Evolutionary conservation across 2,113 vertebrate species (phyloP).

Genomic region (Lepisosteus osseus): DNA sequence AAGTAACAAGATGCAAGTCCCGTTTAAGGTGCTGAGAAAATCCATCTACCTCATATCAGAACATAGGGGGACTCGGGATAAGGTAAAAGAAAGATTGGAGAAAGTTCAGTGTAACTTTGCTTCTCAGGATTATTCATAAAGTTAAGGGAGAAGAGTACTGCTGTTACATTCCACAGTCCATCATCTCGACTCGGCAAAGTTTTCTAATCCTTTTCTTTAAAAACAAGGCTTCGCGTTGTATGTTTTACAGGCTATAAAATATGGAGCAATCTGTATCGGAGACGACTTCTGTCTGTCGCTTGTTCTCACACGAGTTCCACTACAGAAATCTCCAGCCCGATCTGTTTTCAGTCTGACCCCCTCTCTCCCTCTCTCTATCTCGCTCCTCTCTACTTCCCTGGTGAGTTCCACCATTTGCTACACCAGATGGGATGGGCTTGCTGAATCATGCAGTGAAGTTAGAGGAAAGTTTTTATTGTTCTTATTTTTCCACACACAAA

Average conservation of each 20-base stretch:
- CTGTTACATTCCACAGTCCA: conserved; percentile 52
- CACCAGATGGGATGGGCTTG: conserved; percentile 67
- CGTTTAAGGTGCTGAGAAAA: conserved; percentile 30
- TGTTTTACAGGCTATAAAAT: conserved; percentile 10
- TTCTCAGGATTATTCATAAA: conserved; percentile 28
- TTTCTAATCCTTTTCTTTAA: conserved; percentile 23
- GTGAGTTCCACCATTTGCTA: conserved; percentile 64
- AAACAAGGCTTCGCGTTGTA: conserved; percentile 29
- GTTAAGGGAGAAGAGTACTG: conserved; percentile 20
- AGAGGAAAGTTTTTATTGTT: conserved; percentile 49
- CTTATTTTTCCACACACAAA: not conserved
- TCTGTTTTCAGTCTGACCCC: conserved; percentile 65
- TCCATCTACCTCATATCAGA: conserved; percentile 40
- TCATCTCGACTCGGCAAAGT: conserved; percentile 41
- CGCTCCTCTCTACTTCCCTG: conserved; percentile 35
- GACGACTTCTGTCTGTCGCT: conserved; percentile 33
- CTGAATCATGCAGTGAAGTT: conserved; percentile 45
- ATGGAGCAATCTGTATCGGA: conserved; percentile 25
- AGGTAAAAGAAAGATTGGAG: conserved; percentile 1
- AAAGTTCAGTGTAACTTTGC: conserved; percentile 31
- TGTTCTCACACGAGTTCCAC: conserved; percentile 42
- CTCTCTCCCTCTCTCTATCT: conserved; percentile 33
- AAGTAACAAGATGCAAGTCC: conserved; percentile 32
- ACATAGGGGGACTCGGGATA: conserved; percentile 11
- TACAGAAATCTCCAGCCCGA: conserved; percentile 59